These are phyloP conservation scores for Morone saxatilis DNA, from an alignment of 2,113 vertebrate genomes.

Conservation along the genomic window DNA sequence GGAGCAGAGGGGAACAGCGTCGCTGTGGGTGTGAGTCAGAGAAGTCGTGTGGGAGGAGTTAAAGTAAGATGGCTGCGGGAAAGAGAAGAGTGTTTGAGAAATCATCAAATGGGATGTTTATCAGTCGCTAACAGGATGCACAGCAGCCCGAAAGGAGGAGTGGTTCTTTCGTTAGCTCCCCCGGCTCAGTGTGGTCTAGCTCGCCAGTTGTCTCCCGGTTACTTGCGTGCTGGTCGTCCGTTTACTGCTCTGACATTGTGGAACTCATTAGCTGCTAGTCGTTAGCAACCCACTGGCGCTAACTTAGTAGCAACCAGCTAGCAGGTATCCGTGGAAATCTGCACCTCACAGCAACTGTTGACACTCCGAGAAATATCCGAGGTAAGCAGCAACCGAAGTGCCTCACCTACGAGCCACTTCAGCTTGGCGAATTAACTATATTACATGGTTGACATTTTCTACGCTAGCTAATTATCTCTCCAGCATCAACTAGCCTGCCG, in stretches of 20 bases:
- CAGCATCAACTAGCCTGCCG: conserved; percentile 44
- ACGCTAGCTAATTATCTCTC: conserved; percentile 17
- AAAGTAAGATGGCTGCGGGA: conserved; percentile 84
- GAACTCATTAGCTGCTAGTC: conserved; percentile 66
- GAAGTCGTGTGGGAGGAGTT: conserved; percentile 73
- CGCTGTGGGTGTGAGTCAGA: conserved; percentile 74
- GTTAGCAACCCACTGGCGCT: conserved; percentile 62
- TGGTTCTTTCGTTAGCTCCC: conserved; percentile 19
- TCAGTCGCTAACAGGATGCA: conserved; percentile 65
- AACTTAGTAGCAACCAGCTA: conserved; percentile 64
- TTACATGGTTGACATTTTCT: conserved; percentile 1
- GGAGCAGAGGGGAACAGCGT: conserved; percentile 33
- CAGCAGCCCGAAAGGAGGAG: conserved; percentile 46
- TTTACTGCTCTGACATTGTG: conserved; percentile 74
- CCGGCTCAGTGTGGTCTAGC: background rate
- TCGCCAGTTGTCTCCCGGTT: background rate
- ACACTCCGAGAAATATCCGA: conserved; percentile 20
- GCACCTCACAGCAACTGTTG: conserved; percentile 27
- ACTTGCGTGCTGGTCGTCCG: background rate
- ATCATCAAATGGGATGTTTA: conserved; percentile 71
- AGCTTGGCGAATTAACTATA: fast-evolving
- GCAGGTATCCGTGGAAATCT: conserved; percentile 52
- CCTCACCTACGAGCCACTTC: too few relatives aligned
- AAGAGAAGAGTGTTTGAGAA: conserved; percentile 66
- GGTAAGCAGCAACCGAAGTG: conserved; percentile 36